These are phyloP conservation scores for Coregonus ussuriensis DNA, from an alignment of 2,797 vertebrate species.

Conservation along the genomic window DNA sequence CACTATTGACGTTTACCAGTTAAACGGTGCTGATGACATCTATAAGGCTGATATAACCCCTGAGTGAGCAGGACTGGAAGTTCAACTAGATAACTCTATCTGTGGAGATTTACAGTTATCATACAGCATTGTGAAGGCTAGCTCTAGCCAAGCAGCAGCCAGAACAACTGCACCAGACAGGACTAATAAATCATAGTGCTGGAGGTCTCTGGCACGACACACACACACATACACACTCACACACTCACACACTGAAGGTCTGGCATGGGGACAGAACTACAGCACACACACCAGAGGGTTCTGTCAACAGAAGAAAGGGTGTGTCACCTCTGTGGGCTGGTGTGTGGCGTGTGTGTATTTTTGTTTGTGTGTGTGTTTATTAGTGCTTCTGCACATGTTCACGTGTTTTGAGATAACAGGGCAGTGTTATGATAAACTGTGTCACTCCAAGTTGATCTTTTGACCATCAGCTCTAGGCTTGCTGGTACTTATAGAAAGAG, in stretches of 20 bases:
- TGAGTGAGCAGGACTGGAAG: no score
- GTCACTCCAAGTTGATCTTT: no score
- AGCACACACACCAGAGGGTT: slow-evolving; percentile 28
- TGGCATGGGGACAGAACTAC: slow-evolving; percentile 42
- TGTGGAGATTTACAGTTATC: slow-evolving; percentile 1
- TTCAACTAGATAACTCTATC: background rate
- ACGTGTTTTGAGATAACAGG: no score
- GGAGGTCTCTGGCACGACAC: slow-evolving; percentile 14
- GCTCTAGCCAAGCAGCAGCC: background rate
- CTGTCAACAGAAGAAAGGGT: slow-evolving; percentile 43
- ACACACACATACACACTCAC: slow-evolving; percentile 32
- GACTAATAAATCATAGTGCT: slow-evolving; percentile 13
- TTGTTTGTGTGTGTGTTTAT: slow-evolving; percentile 1
- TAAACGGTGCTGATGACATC: no score
- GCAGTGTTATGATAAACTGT: no score
- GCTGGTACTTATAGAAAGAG: no score
- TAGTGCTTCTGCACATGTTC: background rate
- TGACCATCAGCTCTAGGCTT: no score
- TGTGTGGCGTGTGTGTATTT: background rate
- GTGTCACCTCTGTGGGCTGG: slow-evolving; percentile 18
- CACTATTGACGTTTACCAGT: no score
- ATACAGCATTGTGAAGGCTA: background rate
- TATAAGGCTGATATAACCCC: no score
- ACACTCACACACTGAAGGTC: slow-evolving; percentile 34
- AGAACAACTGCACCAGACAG: slow-evolving; percentile 15